These are phyloP conservation scores for Antennarius striatus DNA, from an alignment of 2,113 vertebrate species.

Conservation along the genomic window DNA sequence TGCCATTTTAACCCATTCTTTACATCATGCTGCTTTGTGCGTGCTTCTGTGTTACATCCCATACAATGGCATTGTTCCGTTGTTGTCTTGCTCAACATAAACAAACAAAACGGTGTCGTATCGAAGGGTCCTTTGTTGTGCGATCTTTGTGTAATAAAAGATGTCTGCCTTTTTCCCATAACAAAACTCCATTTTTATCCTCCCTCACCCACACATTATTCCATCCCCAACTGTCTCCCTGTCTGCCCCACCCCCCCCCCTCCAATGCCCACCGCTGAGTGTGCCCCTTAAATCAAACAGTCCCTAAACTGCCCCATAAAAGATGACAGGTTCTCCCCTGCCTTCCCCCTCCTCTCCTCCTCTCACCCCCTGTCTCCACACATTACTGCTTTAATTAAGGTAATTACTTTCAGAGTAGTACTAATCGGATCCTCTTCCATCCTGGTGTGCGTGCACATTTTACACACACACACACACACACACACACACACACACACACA, in stretches of 20 bases:
- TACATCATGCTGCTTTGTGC: too few species aligned
- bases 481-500: neutral
- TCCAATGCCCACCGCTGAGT: constrained; percentile 49
- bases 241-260: constrained; percentile 1
- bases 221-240: constrained; percentile 26
- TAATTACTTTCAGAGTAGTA: constrained; percentile 85
- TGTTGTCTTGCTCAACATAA: too few species aligned
- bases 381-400: constrained; percentile 86
- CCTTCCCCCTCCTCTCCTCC: constrained; percentile 32
- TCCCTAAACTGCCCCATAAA: constrained; percentile 79
- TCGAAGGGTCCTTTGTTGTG: too few species aligned
- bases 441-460: constrained; percentile 41
- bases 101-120: too few species aligned
- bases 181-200: constrained; percentile 35
- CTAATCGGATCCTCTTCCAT: constrained; percentile 79
- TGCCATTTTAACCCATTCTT: too few species aligned
- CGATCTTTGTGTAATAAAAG: too few species aligned
- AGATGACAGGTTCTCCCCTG: constrained; percentile 69
- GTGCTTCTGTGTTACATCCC: too few species aligned
- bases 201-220: constrained; percentile 30
- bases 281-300: constrained; percentile 77
- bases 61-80: too few species aligned
- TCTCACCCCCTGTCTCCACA: constrained; percentile 64
- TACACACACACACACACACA: neutral
- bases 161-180: neutral